Percentiles rank a stretch among this genome's conserved stretches.
phyloP scores from a whole-genome alignment of 2,797 vertebrate genomes.

The Pseudopleuronectes americanus region DNA sequence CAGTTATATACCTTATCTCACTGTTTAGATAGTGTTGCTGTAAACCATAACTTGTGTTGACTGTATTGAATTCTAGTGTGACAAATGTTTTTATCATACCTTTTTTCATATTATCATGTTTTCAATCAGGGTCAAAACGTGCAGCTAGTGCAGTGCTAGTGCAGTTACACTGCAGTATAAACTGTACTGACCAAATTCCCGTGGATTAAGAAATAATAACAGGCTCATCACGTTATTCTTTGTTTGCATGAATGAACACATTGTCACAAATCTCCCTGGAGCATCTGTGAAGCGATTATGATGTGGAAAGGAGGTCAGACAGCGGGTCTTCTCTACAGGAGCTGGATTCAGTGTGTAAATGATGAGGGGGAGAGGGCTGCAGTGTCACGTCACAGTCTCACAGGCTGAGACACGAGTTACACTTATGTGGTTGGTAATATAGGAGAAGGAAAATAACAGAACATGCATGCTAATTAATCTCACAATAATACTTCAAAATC shows the following conservation, averaged over 20 bases:
- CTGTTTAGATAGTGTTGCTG: too few species aligned
- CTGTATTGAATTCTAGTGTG: too few species aligned
- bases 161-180: background rate
- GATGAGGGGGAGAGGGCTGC: background rate
- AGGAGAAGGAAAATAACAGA: background rate
- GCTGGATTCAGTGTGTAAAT: background rate
- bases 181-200: constrained; percentile 5
- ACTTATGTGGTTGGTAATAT: background rate
- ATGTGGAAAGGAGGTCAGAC: constrained; percentile 51
- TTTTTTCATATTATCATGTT: too few species aligned
- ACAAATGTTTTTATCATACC: too few species aligned
- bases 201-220: constrained; percentile 23
- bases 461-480: background rate
- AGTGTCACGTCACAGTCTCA: background rate
- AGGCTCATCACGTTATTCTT: constrained; percentile 20
- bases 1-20: too few species aligned
- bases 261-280: constrained; percentile 22
- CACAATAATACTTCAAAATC: background rate
- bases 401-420: constrained; percentile 1
- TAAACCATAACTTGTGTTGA: too few species aligned
- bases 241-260: constrained; percentile 35
- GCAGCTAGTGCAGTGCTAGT: background rate
- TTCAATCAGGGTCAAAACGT: background rate
- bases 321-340: background rate
- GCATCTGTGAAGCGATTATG: constrained; percentile 52